Conservation (phyloP, 2,797 vertebrate species). For the Amniataba percoides region DNA sequence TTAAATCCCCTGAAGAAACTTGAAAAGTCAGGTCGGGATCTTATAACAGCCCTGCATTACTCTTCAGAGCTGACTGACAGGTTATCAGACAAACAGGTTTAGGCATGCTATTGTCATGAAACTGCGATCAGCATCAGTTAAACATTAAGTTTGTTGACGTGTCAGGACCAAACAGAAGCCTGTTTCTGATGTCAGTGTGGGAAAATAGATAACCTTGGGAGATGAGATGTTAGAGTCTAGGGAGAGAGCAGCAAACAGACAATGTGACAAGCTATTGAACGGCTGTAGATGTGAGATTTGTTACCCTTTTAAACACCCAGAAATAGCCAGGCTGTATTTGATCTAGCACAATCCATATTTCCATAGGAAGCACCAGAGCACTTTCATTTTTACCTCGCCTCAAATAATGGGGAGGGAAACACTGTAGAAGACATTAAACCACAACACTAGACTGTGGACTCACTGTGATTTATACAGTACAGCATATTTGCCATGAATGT, state of each 20-base stretch:
- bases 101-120: not conserved
- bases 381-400: slow-evolving; percentile 25
- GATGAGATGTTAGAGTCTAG: not conserved
- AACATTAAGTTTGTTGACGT: not conserved
- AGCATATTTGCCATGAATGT: not conserved
- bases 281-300: slow-evolving; percentile 49
- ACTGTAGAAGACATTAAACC: not conserved
- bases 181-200: not conserved
- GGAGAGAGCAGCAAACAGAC: slow-evolving; percentile 38
- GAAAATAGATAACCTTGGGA: slow-evolving; percentile 36
- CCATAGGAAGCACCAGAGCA: slow-evolving; percentile 15
- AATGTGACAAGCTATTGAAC: slow-evolving; percentile 56
- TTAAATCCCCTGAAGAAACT: slow-evolving; percentile 7
- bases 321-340: slow-evolving; percentile 50
- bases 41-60: not conserved
- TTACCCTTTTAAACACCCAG: slow-evolving; percentile 49
- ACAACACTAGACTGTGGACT: not conserved
- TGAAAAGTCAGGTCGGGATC: not conserved
- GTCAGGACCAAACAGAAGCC: not conserved
- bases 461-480: not conserved
- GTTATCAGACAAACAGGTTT: slow-evolving; percentile 18
- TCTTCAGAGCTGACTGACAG: not conserved
- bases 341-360: slow-evolving; percentile 50
- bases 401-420: not conserved
- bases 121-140: not conserved